Percentiles rank a stretch among this genome's conserved stretches.
Conservation (phyloP, 1,140 invertebrate genomes). For the Zaprionus davidi region DNA sequence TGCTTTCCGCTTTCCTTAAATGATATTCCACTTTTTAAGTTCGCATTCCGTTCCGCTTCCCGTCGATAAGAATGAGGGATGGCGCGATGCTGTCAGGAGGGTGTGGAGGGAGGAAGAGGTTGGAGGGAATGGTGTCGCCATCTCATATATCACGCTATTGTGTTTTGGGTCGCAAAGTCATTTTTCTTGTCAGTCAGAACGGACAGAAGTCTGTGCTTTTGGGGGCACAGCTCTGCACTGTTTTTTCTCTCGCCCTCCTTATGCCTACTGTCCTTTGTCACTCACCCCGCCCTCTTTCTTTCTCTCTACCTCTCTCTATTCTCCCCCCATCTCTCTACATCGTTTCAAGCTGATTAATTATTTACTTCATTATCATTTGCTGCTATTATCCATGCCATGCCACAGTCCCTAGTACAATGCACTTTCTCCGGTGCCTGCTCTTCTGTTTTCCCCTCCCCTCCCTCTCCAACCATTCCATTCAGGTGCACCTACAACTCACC, state of each 20-base stretch:
- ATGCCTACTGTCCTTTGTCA: background rate
- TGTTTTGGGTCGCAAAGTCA: constrained; percentile 44
- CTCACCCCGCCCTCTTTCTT: background rate
- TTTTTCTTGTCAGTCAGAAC: constrained; percentile 61
- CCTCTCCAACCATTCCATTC: background rate
- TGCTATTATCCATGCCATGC: constrained; percentile 10
- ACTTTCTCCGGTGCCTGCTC: background rate
- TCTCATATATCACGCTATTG: constrained; percentile 59
- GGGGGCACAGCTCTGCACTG: too few relatives aligned
- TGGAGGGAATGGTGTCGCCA: background rate
- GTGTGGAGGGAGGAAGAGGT: background rate
- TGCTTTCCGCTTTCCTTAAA: constrained; percentile 40
- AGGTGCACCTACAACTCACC: constrained; percentile 9
- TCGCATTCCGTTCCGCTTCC: constrained; percentile 6
- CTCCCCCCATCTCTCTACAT: background rate
- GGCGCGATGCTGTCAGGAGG: background rate
- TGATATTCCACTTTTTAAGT: constrained; percentile 55
- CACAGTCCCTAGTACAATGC: background rate
- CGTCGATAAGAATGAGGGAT: constrained; percentile 4
- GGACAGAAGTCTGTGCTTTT: background rate
- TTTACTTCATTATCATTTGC: constrained; percentile 29
- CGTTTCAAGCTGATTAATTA: constrained; percentile 14
- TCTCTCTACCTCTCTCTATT: background rate
- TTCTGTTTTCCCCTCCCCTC: background rate
- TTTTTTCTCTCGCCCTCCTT: background rate